Base-by-base conservation (phyloP, 1,140 invertebrate genomes). In the Orchesella cincta region DNA sequence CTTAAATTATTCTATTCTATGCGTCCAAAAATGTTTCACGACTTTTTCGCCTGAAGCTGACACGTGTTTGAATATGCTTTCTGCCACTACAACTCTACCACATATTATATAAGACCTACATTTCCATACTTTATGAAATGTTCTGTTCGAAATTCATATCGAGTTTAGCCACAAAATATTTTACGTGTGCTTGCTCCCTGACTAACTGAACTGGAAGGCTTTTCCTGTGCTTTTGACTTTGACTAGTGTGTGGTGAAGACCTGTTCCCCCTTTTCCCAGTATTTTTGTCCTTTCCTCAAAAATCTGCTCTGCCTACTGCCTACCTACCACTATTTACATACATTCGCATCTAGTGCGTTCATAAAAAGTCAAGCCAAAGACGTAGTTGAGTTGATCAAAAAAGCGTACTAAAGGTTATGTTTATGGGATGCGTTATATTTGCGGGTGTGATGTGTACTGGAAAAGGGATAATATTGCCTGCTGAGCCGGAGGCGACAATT, bases 401-500 rank as follows among this genome's bases (percentile, higher is more conserved):
- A n/a, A n/a, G n/a, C n/a, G n/a, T n/a, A n/a, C n/a, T n/a, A n/a
- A n/a, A n/a, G n/a, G n/a, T n/a, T n/a, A n/a, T n/a, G n/a, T n/a
- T n/a, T n/a, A n/a, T n/a, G n/a, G n/a, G n/a, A n/a, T n/a, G n/a
- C n/a, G n/a, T n/a, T n/a, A n/a, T n/a, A n/a, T n/a, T n/a, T n/a
- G n/a, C n/a, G n/a, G n/a, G n/a, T n/a, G n/a, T n/a, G n/a, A n/a
- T n/a, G n/a, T n/a, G n/a, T n/a, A n/a, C n/a, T n/a, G n/a, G n/a
- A 57, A 57, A 57, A 18, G 54, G 54, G 33, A 23, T 12, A 33
- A 33, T 18, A 67, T 67, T 67, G 62, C 62, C 62, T 67, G 62
- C 62, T 67, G 62, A 29, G 62, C 62, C 62, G 33, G 62, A 67
- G 62, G 62, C 62, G 62, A 67, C 62, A 67, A 29, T 33, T 67